Percentiles rank a stretch among this genome's conserved stretches.
Evolutionary conservation across 2,113 vertebrate species (phyloP).

Genomic region (Pungitius pungitius): DNA sequence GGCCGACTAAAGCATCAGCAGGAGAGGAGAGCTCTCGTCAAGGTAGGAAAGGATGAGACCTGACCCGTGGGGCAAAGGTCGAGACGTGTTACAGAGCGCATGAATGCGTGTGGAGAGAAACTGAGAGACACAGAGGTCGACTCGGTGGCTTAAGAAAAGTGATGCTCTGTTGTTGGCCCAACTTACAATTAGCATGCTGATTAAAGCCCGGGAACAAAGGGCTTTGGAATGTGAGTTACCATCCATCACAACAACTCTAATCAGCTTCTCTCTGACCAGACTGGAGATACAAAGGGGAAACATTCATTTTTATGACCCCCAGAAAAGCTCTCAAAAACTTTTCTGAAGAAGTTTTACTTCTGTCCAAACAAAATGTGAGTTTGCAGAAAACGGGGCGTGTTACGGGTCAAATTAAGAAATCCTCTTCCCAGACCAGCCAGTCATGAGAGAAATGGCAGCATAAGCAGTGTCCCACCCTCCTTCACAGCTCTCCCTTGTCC

Average conservation of each 20-base stretch:
- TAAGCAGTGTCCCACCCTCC: slow-evolving; percentile 64
- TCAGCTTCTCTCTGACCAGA: slow-evolving; percentile 59
- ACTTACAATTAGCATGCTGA: slow-evolving; percentile 76
- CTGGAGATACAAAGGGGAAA: slow-evolving; percentile 38
- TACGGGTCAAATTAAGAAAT: not conserved
- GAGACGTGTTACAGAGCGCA: slow-evolving; percentile 17
- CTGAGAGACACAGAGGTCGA: not conserved
- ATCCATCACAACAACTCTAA: slow-evolving; percentile 67
- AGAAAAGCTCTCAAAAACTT: not conserved
- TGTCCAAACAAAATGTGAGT: slow-evolving; percentile 1
- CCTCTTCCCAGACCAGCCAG: slow-evolving; percentile 40
- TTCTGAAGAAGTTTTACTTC: slow-evolving; percentile 9
- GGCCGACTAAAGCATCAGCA: slow-evolving; percentile 47
- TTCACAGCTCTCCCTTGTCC: slow-evolving; percentile 36
- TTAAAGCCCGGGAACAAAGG: slow-evolving; percentile 75
- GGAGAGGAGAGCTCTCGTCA: slow-evolving; percentile 39
- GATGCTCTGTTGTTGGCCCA: slow-evolving; percentile 68
- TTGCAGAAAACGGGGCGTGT: not conserved
- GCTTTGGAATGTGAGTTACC: slow-evolving; percentile 64
- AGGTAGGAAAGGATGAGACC: slow-evolving; percentile 25
- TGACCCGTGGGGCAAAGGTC: slow-evolving; percentile 66
- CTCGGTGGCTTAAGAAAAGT: slow-evolving; percentile 45
- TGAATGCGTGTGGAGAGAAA: slow-evolving; percentile 19
- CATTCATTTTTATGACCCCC: not conserved
- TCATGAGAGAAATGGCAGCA: slow-evolving; percentile 47